These are phyloP conservation scores for Pitangus sulphuratus DNA, from an alignment of 2,797 vertebrate genomes.

Conservation along the genomic window DNA sequence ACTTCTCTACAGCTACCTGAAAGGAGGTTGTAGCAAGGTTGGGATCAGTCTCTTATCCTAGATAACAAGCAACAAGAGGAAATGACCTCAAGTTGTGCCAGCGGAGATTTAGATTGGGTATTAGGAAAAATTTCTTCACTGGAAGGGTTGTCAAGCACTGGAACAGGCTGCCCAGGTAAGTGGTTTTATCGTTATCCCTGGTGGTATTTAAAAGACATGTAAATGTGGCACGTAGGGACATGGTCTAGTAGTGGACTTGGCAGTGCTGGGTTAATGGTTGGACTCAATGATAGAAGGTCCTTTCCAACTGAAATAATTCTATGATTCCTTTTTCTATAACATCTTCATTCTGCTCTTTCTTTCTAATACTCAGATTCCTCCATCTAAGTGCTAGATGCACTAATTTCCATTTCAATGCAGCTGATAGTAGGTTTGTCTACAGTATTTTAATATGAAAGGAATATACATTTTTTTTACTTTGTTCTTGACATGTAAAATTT, in stretches of 20 bases:
- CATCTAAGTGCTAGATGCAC: neutral
- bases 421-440: neutral
- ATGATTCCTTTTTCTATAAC: neutral
- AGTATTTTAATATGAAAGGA: neutral
- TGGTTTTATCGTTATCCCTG: neutral
- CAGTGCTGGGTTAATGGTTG: neutral
- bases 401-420: neutral
- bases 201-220: fast-evolving
- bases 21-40: too few species aligned
- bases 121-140: neutral
- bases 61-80: neutral
- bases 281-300: neutral
- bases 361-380: neutral
- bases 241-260: neutral
- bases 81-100: neutral
- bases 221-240: too few species aligned
- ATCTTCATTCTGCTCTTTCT: neutral
- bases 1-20: fast-evolving
- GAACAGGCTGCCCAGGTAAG: neutral
- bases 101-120: neutral
- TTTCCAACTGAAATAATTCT: neutral
- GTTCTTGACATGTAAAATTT: neutral
- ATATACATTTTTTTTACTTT: neutral
- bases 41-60: fast-evolving
- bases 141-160: neutral